Base-by-base conservation (phyloP, 2,113 vertebrate species). In the Chloroceryle aenea region DNA sequence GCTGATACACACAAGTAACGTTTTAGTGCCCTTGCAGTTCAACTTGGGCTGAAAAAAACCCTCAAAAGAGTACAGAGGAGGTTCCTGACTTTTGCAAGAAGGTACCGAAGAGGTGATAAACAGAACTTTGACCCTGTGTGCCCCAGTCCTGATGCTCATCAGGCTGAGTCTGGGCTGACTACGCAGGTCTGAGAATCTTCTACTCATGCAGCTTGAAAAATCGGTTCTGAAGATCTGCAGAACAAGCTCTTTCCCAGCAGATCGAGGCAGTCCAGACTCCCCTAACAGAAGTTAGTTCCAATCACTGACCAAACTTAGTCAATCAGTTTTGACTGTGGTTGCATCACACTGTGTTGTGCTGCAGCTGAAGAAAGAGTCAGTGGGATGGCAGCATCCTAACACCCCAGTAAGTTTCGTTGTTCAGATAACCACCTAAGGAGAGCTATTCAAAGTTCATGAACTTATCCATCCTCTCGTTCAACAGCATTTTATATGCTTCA, bases 1-100 rank as follows among this genome's bases (percentile, higher is more conserved):
- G 23, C 38, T 0, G 3, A 68, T 5, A 22, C 0, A 14, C 8
- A 14, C 0, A 1, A 77, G 11, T 5, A 25, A 61, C 1, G 4
- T 18, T 55, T 45, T 19, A 55, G 18, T 34, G n/a, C 29, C 34
- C 26, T 13, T 30, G 26, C 48, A 52, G 55, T 26, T 61, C 52
- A 56, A 47, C 12, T 14, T 20, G 30, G 56, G 40, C 22, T 71
- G 16, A 30, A 43, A 79, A 64, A 61, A 34, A 45, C 12, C 1
- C 1, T 26, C 26, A 17, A 20, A 40, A 47, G 22, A 23, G 19
- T 26, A 63, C 40, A 36, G 58, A 15, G 5, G 7, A 45, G 5
- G 45, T 55, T 86, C 36, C 43, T 25, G 3, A 67, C 34, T 56
- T 79, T 21, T 0, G 9, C 32, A 68, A n/a, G 42, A 42, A 30